Evolutionary conservation across 2,113 vertebrate genomes (phyloP), one percentile per base, ranked within the genome.

Genomic region (Entomyzon cyanotis): DNA sequence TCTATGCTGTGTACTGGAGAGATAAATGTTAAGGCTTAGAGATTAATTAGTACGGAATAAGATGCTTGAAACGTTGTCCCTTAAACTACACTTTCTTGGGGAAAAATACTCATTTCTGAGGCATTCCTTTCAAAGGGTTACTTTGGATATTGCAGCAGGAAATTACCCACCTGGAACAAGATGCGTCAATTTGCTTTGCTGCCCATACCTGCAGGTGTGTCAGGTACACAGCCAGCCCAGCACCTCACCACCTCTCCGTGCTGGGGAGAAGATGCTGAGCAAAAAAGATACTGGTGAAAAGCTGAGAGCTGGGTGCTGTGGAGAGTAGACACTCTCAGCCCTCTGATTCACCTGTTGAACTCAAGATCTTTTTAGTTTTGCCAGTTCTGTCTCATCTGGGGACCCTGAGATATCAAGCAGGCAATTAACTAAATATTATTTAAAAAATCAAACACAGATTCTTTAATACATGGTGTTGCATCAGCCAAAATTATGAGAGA

Each of bases 11-110:
- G 95, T 97, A 97, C 94, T 71, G 90, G 96, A 92, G 96, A 98
- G 97, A 97, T 92, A 94, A 97, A 94, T 84, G 93, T 74, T 80
- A 96, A 97, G 87, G 96, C 90, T 87, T 83, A 60, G 90, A 96
- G 95, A 97, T 98, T 97, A 97, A 98, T 97, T 98, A 96, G 89
- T 90, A 96, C 49, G 95, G 97, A 96, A 97, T 92, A 94, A 97
- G 97, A 96, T 86, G 95, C 91, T 97, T 96, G 94, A 73, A 97
- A 98, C 50, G 1, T 96, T 93, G 67, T 96, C 97, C 90, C 96
- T 98, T 97, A 97, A 81, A 27, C 63, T 39, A 37, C 53, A 35
- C 5, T 89, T 83, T 74, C 76, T 76, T 5, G 1, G 41, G 44
- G 62, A 30, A 93, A 88, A 92, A 50, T 49, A 27, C 20, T 71